Evolutionary conservation across 2,888 invertebrate species (phyloP).

Genomic region (Drosophila stalkeri): DNA sequence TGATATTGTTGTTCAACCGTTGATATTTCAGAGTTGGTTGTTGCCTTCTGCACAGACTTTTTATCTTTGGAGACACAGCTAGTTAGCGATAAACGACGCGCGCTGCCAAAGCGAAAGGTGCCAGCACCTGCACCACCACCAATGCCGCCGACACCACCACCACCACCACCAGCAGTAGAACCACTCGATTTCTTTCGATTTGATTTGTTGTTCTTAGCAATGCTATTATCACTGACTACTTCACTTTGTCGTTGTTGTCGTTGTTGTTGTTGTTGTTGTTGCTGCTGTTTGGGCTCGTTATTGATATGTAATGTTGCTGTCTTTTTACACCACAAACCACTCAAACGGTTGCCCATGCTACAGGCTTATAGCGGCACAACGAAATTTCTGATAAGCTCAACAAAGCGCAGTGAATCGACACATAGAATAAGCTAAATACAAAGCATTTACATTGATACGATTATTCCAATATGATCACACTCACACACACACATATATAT

Average conservation of each 20-base stretch:
- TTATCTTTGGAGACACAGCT: conserved; percentile 73
- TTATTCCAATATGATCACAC: conserved; percentile 19
- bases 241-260: conserved; percentile 19
- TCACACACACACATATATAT: background rate
- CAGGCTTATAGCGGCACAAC: conserved; percentile 47
- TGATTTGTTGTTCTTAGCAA: conserved; percentile 47
- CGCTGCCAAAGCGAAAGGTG: conserved; percentile 68
- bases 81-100: conserved; percentile 75
- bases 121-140: conserved; percentile 41
- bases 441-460: conserved; percentile 25
- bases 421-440: background rate
- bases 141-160: conserved; percentile 24
- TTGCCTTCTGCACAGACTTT: conserved; percentile 30
- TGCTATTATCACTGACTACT: conserved; percentile 27
- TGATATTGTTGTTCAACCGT: conserved; percentile 46
- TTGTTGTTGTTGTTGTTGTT: conserved; percentile 19
- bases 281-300: conserved; percentile 44
- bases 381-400: conserved; percentile 24
- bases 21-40: conserved; percentile 25
- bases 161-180: background rate
- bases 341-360: conserved; percentile 85
- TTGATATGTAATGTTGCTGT: conserved; percentile 68
- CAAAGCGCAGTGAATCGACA: background rate
- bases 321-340: conserved; percentile 85
- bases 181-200: conserved; percentile 56